Evolutionary conservation across 1,140 invertebrate genomes (phyloP).

Genomic region (Drosophila grimshawi): DNA sequence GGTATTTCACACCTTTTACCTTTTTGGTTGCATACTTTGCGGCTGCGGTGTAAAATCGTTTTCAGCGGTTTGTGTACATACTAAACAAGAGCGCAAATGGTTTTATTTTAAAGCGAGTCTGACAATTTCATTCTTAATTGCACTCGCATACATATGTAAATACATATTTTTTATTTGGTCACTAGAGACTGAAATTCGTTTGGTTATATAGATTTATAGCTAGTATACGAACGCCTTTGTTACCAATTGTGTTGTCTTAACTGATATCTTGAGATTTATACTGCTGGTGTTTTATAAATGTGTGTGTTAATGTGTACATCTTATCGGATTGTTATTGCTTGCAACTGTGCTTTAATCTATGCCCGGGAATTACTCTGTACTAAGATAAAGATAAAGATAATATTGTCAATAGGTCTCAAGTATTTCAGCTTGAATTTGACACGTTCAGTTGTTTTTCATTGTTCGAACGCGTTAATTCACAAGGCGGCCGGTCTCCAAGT

Average conservation of each 20-base stretch:
- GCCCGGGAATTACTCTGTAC: conserved; percentile 34
- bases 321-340: conserved; percentile 63
- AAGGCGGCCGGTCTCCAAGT: conserved; percentile 34
- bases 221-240: conserved; percentile 20
- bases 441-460: conserved; percentile 60
- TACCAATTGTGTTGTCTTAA: conserved; percentile 30
- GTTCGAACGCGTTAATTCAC: conserved; percentile 34
- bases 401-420: conserved; percentile 55
- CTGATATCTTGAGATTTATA: conserved; percentile 79
- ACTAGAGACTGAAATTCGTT: neutral
- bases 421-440: conserved; percentile 35
- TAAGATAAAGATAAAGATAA: conserved; percentile 53
- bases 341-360: conserved; percentile 59
- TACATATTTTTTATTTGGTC: conserved; percentile 1
- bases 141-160: neutral
- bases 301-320: conserved; percentile 38
- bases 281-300: conserved; percentile 39
- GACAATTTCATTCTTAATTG: conserved; percentile 19
- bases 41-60: conserved; percentile 57
- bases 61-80: conserved; percentile 64
- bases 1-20: neutral
- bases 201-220: conserved; percentile 18
- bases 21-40: conserved; percentile 66
- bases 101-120: conserved; percentile 43
- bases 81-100: conserved; percentile 60